Evolutionary conservation across 2,888 invertebrate species (phyloP).

Genomic region (Hesperia comma): DNA sequence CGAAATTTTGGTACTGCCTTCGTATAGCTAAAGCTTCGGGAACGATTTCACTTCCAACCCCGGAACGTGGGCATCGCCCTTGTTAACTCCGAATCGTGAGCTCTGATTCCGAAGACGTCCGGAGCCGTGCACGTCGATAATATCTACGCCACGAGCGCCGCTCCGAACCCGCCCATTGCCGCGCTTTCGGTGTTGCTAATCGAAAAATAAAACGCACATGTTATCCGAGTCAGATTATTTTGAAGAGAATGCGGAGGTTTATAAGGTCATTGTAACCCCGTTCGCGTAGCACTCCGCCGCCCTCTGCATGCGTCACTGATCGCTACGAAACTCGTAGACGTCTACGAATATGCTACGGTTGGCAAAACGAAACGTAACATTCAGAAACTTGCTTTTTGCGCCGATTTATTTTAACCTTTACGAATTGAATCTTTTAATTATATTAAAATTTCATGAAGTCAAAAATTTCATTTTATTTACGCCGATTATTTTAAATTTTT

Average conservation of each 20-base stretch:
- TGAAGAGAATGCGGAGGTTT: constrained; percentile 60
- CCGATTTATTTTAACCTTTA: not conserved
- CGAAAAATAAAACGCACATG: constrained; percentile 41
- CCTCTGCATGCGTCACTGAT: constrained; percentile 69
- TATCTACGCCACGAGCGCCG: constrained; percentile 26
- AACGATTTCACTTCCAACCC: constrained; percentile 13
- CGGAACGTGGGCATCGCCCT: constrained; percentile 27
- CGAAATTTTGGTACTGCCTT: not conserved
- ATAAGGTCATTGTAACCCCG: constrained; percentile 65
- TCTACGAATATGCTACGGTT: constrained; percentile 58
- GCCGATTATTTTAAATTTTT: not conserved
- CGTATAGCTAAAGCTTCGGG: not conserved
- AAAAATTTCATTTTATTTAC: no score
- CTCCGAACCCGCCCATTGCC: constrained; percentile 37
- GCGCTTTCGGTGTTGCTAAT: constrained; percentile 44
- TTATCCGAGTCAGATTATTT: constrained; percentile 40
- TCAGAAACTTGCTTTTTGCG: not conserved
- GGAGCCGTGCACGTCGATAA: constrained; percentile 41
- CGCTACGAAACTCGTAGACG: constrained; percentile 76
- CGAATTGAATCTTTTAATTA: no score
- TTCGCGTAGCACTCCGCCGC: constrained; percentile 68
- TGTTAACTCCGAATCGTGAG: constrained; percentile 32
- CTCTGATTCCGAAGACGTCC: constrained; percentile 37
- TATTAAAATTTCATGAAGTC: no score
- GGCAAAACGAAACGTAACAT: constrained; percentile 48